These are phyloP conservation scores for Azemiops feae DNA, from an alignment of 2,113 vertebrate genomes.

Conservation along the genomic window DNA sequence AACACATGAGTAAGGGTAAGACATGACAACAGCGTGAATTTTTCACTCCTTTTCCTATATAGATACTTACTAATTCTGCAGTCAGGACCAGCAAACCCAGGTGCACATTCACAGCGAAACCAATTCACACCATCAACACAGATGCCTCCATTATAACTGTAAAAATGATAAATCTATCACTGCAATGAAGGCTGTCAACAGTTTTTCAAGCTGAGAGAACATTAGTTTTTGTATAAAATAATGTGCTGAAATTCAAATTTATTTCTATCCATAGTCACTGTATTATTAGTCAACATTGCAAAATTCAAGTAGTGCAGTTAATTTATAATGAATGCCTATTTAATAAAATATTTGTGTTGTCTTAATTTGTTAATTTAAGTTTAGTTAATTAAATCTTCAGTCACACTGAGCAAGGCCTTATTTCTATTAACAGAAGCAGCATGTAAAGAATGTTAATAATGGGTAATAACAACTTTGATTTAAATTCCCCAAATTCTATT, in stretches of 20 bases:
- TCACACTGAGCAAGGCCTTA: background rate
- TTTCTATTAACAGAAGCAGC: background rate
- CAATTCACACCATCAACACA: conserved; percentile 94
- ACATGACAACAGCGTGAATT: conserved; percentile 42
- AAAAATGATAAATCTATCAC: conserved; percentile 31
- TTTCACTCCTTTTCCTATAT: background rate
- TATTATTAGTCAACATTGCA: conserved; percentile 60
- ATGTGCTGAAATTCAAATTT: conserved; percentile 73
- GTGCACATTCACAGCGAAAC: conserved; percentile 92
- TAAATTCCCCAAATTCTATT: background rate
- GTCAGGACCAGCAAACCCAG: conserved; percentile 92
- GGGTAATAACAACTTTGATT: background rate
- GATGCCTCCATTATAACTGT: conserved; percentile 91
- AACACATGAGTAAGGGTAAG: conserved; percentile 28
- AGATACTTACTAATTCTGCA: conserved; percentile 93
- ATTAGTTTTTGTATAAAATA: conserved; percentile 55
- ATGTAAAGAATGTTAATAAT: background rate
- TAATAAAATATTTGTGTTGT: background rate
- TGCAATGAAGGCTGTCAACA: background rate
- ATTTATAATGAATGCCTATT: background rate
- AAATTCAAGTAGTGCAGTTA: conserved; percentile 53
- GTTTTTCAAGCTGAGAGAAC: background rate
- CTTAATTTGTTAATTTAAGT: conserved; percentile 11
- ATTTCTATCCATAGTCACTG: conserved; percentile 41
- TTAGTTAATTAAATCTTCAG: conserved; percentile 23